Evolutionary conservation across 1,140 invertebrate genomes (phyloP).

Genomic region (Teleopsis dalmanni): DNA sequence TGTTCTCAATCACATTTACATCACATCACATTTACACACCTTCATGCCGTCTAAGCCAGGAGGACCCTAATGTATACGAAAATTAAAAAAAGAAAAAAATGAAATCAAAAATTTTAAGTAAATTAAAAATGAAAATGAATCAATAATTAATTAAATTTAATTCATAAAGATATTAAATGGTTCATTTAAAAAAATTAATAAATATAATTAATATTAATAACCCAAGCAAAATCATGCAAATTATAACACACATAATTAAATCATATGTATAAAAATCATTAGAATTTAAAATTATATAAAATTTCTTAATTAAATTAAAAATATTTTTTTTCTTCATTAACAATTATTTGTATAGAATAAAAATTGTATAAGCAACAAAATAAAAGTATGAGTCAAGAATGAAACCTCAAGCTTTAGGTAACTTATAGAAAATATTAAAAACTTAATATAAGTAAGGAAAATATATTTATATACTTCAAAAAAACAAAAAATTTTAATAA

Average conservation of each 20-base stretch:
- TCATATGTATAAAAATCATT: background rate
- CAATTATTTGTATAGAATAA: no score
- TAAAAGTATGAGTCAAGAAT: no score
- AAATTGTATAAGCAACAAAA: no score
- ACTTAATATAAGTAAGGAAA: no score
- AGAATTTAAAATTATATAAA: background rate
- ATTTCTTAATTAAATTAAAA: background rate
- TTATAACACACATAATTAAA: background rate
- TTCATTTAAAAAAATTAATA: background rate
- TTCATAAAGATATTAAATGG: background rate
- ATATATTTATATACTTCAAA: no score
- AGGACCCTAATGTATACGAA: constrained; percentile 51
- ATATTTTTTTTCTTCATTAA: no score
- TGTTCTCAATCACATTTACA: no score
- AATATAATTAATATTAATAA: background rate
- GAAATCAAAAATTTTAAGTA: constrained; percentile 5
- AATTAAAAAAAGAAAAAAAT: constrained; percentile 8
- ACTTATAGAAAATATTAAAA: no score
- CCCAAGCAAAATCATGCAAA: background rate
- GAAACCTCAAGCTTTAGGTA: no score
- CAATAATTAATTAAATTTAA: constrained; percentile 1
- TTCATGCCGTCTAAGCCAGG: constrained; percentile 67
- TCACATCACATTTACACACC: constrained; percentile 50
- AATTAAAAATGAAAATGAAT: background rate
- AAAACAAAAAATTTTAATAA: no score